Percentiles rank a stretch among this genome's conserved stretches.
Conservation (phyloP, 1,140 invertebrate genomes). For the Arion vulgaris region DNA sequence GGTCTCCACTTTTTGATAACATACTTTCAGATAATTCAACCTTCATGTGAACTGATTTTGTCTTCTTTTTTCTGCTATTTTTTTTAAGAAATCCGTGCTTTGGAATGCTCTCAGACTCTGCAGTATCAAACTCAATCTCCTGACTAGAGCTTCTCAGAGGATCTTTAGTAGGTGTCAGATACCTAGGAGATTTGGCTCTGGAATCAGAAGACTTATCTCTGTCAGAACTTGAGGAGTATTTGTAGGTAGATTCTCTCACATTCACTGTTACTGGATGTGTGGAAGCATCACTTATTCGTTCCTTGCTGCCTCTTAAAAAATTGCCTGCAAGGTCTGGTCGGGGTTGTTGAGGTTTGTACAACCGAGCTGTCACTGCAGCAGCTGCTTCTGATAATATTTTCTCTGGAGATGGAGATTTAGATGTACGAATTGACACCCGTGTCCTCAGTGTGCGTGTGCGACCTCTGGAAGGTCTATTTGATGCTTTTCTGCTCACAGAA, state of each 20-base stretch:
- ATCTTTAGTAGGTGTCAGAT: neutral
- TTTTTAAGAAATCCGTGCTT: slow-evolving; percentile 30
- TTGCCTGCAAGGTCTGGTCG: slow-evolving; percentile 39
- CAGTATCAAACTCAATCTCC: neutral
- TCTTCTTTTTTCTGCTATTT: slow-evolving; percentile 24
- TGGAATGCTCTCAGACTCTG: neutral
- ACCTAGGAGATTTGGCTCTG: neutral
- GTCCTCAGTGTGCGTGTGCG: neutral
- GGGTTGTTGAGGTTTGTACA: slow-evolving; percentile 55
- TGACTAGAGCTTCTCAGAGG: neutral
- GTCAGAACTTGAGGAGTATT: slow-evolving; percentile 19
- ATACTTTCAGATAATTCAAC: neutral
- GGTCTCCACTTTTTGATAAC: neutral
- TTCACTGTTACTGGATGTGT: slow-evolving; percentile 16
- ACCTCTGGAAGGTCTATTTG: slow-evolving; percentile 30
- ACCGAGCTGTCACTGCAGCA: slow-evolving; percentile 57
- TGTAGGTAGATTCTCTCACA: neutral
- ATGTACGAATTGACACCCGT: neutral
- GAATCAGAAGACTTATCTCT: neutral
- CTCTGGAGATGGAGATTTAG: slow-evolving; percentile 24
- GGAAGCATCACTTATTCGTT: slow-evolving; percentile 21
- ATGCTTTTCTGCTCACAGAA: neutral
- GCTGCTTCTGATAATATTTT: slow-evolving; percentile 51
- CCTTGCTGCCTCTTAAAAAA: slow-evolving; percentile 40
- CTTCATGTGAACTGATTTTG: neutral